These are phyloP conservation scores for Peromyscus eremicus DNA, from an alignment of 2,797 vertebrate genomes.

Conservation along the genomic window DNA sequence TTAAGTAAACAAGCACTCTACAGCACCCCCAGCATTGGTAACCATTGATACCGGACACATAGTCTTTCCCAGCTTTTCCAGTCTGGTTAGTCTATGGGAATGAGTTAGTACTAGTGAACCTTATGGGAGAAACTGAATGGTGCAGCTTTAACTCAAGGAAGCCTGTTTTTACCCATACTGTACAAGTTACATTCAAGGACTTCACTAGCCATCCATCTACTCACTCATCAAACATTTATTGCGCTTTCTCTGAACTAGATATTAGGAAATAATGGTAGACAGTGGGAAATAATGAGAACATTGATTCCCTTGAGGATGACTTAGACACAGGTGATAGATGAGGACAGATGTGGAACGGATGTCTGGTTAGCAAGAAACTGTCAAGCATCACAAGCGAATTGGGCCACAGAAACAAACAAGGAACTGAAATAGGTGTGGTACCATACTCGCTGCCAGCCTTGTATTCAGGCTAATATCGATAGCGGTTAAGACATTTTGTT, in stretches of 20 bases:
- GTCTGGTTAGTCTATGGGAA: neutral
- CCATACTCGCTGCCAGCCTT: neutral
- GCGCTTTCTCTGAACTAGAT: slow-evolving; percentile 4
- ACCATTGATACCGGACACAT: neutral
- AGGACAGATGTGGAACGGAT: neutral
- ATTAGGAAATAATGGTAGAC: neutral
- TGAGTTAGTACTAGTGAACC: neutral
- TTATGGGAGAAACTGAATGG: neutral
- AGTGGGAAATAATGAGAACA: neutral
- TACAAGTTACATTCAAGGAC: neutral
- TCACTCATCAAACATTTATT: neutral
- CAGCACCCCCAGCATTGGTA: neutral
- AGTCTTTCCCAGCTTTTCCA: neutral
- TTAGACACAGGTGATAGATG: neutral
- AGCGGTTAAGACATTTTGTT: neutral
- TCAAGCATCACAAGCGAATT: neutral
- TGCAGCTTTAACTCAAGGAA: neutral
- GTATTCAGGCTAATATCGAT: neutral
- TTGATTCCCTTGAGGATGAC: neutral
- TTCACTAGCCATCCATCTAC: neutral
- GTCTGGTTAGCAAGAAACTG: neutral
- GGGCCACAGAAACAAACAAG: neutral
- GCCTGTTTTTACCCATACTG: neutral
- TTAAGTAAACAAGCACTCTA: neutral
- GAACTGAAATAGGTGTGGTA: neutral